Evolutionary conservation across 2,797 vertebrate genomes (phyloP).

Genomic region (Remorina albescens): DNA sequence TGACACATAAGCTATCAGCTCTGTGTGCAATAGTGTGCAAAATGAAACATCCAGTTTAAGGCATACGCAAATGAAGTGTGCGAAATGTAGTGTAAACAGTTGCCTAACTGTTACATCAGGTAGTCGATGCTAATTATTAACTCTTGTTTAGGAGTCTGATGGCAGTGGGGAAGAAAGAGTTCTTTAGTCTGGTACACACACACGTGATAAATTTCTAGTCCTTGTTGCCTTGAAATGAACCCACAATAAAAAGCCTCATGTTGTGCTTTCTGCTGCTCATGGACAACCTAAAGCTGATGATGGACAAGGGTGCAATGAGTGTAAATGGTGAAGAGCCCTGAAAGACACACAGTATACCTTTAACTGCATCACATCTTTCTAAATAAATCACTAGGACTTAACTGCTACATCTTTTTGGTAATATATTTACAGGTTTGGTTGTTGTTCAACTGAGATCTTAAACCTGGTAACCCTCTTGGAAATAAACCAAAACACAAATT

Average conservation of each 20-base stretch:
- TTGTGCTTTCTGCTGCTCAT: neutral
- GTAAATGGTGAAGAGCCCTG: neutral
- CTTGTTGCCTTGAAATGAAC: neutral
- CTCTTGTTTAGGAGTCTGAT: too few relatives aligned
- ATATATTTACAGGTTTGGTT: neutral
- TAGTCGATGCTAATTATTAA: too few relatives aligned
- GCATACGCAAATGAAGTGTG: too few relatives aligned
- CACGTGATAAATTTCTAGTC: too few relatives aligned
- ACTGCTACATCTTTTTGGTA: neutral
- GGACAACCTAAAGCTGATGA: conserved; percentile 4
- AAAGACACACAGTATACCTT: conserved; percentile 1
- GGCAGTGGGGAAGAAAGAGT: too few relatives aligned
- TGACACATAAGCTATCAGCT: too few relatives aligned
- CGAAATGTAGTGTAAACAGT: too few relatives aligned
- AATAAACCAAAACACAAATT: neutral
- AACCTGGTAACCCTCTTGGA: neutral
- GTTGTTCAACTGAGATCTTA: neutral
- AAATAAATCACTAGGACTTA: neutral
- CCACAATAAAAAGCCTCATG: conserved; percentile 1
- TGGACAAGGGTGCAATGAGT: conserved; percentile 2
- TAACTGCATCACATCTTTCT: conserved; percentile 2
- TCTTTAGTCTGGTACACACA: too few relatives aligned
- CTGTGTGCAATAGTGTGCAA: too few relatives aligned
- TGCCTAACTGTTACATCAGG: too few relatives aligned
- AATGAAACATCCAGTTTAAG: too few relatives aligned